Percentiles rank a stretch among this genome's conserved stretches.
Conservation (phyloP, 2,888 invertebrate species). For the Acanthococcus lagerstroemiae region DNA sequence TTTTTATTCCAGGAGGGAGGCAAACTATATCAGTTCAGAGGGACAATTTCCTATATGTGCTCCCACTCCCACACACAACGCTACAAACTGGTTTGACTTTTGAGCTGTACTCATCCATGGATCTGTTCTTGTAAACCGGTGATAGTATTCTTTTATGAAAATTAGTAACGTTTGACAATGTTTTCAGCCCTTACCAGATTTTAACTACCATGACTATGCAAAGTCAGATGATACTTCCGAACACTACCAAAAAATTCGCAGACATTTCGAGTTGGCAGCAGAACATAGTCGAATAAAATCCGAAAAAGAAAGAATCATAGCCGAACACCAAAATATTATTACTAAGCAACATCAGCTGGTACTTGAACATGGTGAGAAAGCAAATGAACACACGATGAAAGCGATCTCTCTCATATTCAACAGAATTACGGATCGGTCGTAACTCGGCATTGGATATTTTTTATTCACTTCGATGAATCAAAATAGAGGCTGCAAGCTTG, state of each 20-base stretch:
- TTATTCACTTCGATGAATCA: too few species aligned
- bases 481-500: too few species aligned
- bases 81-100: too few species aligned
- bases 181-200: constrained; percentile 16
- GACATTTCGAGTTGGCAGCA: constrained; percentile 14
- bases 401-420: constrained; percentile 8
- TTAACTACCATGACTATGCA: neutral
- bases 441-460: too few species aligned
- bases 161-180: neutral
- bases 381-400: constrained; percentile 13
- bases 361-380: constrained; percentile 15
- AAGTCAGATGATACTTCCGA: neutral
- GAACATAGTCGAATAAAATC: constrained; percentile 13
- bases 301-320: constrained; percentile 9
- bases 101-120: too few species aligned
- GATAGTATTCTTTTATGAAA: too few species aligned
- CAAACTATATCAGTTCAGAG: too few species aligned
- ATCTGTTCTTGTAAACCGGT: too few species aligned
- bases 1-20: too few species aligned
- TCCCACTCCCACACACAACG: too few species aligned
- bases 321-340: constrained; percentile 15
- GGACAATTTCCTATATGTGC: too few species aligned
- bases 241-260: constrained; percentile 8
- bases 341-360: constrained; percentile 8
- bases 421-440: constrained; percentile 8